Conservation (phyloP, 2,113 vertebrate genomes). For the Myanophis thanlyinensis region DNA sequence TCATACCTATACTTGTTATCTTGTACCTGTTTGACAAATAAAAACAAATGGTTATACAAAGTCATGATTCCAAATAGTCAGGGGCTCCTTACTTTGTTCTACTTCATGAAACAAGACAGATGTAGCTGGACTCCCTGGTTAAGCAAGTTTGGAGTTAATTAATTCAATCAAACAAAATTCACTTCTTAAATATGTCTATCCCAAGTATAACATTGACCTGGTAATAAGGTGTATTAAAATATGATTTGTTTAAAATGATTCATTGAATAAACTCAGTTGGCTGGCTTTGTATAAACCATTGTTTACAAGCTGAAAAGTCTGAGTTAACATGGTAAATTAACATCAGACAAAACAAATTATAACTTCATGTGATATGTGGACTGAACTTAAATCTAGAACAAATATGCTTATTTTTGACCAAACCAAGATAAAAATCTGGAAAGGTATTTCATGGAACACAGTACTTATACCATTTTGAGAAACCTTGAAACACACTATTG, state of each 20-base stretch:
- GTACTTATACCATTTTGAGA: background rate
- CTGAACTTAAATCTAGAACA: background rate
- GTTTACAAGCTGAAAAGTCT: background rate
- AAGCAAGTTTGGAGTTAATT: background rate
- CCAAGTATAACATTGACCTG: background rate
- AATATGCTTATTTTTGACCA: background rate
- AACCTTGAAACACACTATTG: background rate
- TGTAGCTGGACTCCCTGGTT: background rate
- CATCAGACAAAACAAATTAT: background rate
- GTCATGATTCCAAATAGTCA: background rate
- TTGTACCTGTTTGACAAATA: no score
- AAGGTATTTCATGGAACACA: background rate
- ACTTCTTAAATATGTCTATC: background rate
- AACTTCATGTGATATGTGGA: background rate
- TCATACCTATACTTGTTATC: no score
- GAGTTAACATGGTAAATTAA: background rate
- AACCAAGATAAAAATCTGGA: background rate
- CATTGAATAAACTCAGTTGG: background rate
- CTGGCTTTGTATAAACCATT: background rate
- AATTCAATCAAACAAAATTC: background rate
- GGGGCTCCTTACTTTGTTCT: background rate
- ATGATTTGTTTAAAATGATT: background rate
- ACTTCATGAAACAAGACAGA: background rate
- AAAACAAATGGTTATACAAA: background rate
- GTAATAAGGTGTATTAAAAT: background rate